A percentile compares a stretch with the other conserved stretches of the same genome.
These are phyloP conservation scores for Muraenolepis orangiensis DNA, from an alignment of 2,797 vertebrate species.

Conservation along the genomic window DNA sequence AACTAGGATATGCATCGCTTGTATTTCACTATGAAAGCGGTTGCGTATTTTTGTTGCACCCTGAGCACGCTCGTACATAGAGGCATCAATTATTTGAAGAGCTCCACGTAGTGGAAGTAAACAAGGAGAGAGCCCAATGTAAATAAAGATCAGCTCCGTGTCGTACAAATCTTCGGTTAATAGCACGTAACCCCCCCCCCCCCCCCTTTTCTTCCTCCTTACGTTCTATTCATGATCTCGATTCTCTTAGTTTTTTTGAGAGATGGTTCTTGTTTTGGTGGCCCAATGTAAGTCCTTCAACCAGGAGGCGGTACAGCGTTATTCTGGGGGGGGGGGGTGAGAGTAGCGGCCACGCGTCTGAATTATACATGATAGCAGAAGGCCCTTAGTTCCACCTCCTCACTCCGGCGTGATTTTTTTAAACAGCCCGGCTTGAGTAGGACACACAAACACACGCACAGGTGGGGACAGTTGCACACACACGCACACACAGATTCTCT, in stretches of 20 bases:
- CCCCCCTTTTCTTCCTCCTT: slow-evolving; percentile 17
- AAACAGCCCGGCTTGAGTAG: slow-evolving; percentile 57
- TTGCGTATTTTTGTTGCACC: neutral
- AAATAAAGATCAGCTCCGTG: neutral
- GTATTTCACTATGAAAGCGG: neutral
- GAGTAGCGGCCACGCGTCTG: slow-evolving; percentile 64
- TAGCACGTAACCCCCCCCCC: no score
- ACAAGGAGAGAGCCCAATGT: neutral
- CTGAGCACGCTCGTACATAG: neutral
- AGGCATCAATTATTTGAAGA: neutral
- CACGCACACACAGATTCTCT: slow-evolving; percentile 9
- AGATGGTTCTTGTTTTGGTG: slow-evolving; percentile 19
- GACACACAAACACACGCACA: slow-evolving; percentile 47
- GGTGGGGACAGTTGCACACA: slow-evolving; percentile 29
- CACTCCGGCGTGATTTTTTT: slow-evolving; percentile 62
- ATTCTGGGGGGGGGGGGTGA: slow-evolving; percentile 48
- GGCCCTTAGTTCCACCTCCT: slow-evolving; percentile 63
- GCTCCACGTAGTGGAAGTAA: neutral
- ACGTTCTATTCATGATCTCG: slow-evolving; percentile 48
- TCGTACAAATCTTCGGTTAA: neutral
- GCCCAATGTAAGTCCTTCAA: slow-evolving; percentile 57
- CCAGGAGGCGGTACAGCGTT: slow-evolving; percentile 66
- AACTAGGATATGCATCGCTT: neutral
- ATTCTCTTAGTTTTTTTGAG: slow-evolving; percentile 41
- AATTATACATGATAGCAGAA: slow-evolving; percentile 74